Evolutionary conservation across 2,888 invertebrate species (phyloP), one percentile per base, ranked within the genome.

Genomic region (Strigamia transsilvanica): DNA sequence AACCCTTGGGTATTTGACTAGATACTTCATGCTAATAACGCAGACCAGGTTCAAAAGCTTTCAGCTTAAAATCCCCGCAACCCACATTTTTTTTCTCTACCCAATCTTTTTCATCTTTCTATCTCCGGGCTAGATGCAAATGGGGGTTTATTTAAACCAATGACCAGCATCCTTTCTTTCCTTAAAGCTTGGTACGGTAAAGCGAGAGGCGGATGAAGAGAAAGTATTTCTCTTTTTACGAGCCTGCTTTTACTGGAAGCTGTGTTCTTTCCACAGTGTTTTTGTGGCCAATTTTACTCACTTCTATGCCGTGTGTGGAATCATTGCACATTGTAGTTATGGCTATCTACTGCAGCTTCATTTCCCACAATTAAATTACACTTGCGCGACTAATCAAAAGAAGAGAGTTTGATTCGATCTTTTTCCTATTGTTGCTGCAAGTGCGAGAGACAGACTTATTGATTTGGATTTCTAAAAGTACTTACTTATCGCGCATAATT

Each of bases 281-380:
- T 51, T 51, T 51, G 51, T 51, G 51, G 51, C 51, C 51, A 51
- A 51, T 51, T 51, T 51, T 51, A n/a, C 18, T 13, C 51, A 51
- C 51, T n/a, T 18, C 15, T 51, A 51, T 38, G 38, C 10, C 6
- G 38, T 38, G 7, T 51, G 51, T 51, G 51, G 51, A 10, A 51
- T 51, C 51, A 51, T 51, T 51, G 51, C 51, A 51, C 51, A 18
- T 51, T 51, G 51, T 51, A 18, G 18, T 51, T 15, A 51, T 38
- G 51, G 51, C 15, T 51, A 18, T 18, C 15, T 18, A 18, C 51
- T 51, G n/a, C 51, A 51, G 18, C 51, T 51, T 51, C 51, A 51
- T 51, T 51, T 51, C 15, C 18, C 18, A 51, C 51, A 51, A 51
- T 51, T 51, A 51, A 51, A 51, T 51, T 51, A 51, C 18, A 38